Percentiles rank a stretch among this genome's conserved stretches.
Conservation (phyloP, 2,797 vertebrate genomes). For the Mionectes olivaceus region DNA sequence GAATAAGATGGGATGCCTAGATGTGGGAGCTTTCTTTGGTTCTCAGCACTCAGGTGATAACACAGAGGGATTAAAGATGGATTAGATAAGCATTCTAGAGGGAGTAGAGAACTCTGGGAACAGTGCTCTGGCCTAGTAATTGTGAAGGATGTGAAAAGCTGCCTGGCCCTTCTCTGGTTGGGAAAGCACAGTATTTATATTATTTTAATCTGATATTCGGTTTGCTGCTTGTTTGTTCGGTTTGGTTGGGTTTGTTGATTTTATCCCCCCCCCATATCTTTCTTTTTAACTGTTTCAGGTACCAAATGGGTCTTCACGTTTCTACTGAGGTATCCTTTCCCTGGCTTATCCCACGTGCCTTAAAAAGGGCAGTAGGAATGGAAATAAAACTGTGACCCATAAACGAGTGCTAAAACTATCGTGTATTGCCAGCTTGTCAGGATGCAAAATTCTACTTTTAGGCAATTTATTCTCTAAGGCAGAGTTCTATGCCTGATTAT, state of each 20-base stretch:
- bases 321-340: neutral
- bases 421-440: neutral
- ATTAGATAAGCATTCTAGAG: conserved; percentile 9
- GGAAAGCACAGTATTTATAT: neutral
- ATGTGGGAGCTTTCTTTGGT: neutral
- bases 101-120: neutral
- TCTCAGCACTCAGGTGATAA: neutral
- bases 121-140: conserved; percentile 15
- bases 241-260: neutral
- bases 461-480: neutral
- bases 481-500: neutral
- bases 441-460: neutral
- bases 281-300: neutral
- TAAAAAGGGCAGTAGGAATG: neutral
- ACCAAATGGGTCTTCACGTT: neutral
- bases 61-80: neutral
- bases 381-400: neutral
- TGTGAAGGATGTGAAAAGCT: neutral
- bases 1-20: neutral
- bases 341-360: neutral
- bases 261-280: neutral
- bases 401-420: neutral
- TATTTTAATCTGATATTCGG: neutral
- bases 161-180: neutral
- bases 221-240: neutral